phyloP scores from a whole-genome alignment of 2,888 invertebrate genomes.

The Congeria kusceri region DNA sequence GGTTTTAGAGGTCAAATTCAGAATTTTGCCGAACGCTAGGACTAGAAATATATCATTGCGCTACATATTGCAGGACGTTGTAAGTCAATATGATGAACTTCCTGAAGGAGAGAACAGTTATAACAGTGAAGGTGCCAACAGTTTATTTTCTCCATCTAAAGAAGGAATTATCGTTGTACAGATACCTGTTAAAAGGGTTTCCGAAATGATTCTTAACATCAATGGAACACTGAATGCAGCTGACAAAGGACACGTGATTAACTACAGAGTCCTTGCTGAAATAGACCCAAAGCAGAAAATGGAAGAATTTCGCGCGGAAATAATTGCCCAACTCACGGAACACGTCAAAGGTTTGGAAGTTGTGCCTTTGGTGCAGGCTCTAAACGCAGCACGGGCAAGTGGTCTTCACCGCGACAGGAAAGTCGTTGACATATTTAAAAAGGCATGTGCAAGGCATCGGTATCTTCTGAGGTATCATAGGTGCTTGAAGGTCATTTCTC shows the following conservation, averaged over 20 bases:
- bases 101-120: constrained; percentile 13
- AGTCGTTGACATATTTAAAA: constrained; percentile 9
- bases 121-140: not conserved
- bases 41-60: constrained; percentile 36
- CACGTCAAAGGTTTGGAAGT: not conserved
- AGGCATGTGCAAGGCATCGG: not conserved
- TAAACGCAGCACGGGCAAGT: not conserved
- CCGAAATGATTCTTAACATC: constrained; percentile 53
- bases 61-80: not conserved
- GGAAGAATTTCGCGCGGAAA: not conserved
- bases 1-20: constrained; percentile 41
- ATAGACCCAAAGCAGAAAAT: not conserved
- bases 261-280: constrained; percentile 14
- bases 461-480: not conserved
- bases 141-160: not conserved
- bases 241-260: constrained; percentile 32
- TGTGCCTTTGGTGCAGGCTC: not conserved
- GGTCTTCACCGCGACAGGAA: not conserved
- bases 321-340: not conserved
- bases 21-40: constrained; percentile 27
- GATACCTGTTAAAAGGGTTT: constrained; percentile 46
- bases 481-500: not conserved
- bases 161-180: constrained; percentile 43
- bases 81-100: constrained; percentile 28
- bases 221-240: constrained; percentile 33